Base-by-base conservation (phyloP, 2,888 invertebrate genomes). In the Heliconius charithonia region DNA sequence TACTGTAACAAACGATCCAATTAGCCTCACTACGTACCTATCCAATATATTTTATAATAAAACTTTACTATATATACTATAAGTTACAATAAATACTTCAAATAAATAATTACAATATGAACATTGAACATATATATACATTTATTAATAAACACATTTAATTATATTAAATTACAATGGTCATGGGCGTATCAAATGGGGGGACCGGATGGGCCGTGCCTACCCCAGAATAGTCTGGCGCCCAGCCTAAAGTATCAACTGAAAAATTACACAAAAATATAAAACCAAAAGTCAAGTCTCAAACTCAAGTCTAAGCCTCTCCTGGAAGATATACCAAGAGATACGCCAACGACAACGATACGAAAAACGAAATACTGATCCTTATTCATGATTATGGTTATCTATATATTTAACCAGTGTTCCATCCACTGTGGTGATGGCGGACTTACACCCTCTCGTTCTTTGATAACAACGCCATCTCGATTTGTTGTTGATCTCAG, bases 1-100 rank as follows among this genome's bases (percentile, higher is more conserved):
- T 13, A 87, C 90, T 89, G 86, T 25, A 87, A 86, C 56, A 79
- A 83, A 79, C 73, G 16, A 12, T 37, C 25, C 6, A 16, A 59
- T 72, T 59, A 72, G 72, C 16, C n/a, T 72, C n/a, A 72, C 1
- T 27, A 29, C 32, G 16, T 59, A 45, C 16, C 13, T 32, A 32
- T 29, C 19, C 22, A 3, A 27, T 45, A 51, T 75, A 7, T 37
- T 72, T 19, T 71, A 16, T 63, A 63, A 13, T 73, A 29, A 41
- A 63, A 78, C 4, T 51, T 27, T 19, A 37, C 29, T n/a, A n/a
- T n/a, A n/a, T n/a, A n/a, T n/a, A n/a, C n/a, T n/a, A n/a, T n/a
- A n/a, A 10, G 10, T 37, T 13, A 29, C 66, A 45, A 51, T 51
- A 51, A 22, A 16, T 69, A 69, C 7, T 69, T 45, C 41, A 2